Conservation (phyloP, 2,113 vertebrate species). For the Melanocharis versteri region DNA sequence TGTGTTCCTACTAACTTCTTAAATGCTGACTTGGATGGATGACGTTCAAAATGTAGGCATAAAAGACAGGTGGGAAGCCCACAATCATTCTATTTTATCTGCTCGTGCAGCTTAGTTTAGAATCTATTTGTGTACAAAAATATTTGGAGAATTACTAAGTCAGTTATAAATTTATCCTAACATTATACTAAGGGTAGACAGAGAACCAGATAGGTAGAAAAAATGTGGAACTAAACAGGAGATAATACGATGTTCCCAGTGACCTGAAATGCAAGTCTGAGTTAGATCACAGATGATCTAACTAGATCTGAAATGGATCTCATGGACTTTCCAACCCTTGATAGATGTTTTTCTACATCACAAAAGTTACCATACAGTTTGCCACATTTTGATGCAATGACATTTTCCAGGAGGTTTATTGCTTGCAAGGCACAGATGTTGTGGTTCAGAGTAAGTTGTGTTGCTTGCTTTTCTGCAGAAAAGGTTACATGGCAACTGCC, state of each 20-base stretch:
- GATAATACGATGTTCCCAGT: neutral
- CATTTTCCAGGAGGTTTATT: neutral
- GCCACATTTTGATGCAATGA: constrained; percentile 12
- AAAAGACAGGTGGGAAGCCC: neutral
- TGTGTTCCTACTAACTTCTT: neutral
- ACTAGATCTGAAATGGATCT: neutral
- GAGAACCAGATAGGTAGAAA: neutral
- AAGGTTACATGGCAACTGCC: neutral
- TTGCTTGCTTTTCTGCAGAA: neutral
- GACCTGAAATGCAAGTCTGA: neutral
- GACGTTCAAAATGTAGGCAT: neutral
- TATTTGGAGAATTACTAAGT: neutral
- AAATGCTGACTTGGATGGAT: neutral
- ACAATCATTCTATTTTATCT: neutral
- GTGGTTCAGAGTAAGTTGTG: neutral
- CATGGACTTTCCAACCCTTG: neutral
- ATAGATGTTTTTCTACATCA: constrained; percentile 18
- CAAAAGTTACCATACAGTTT: neutral
- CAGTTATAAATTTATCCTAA: neutral
- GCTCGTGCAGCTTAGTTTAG: rapidly evolving
- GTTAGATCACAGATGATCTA: neutral
- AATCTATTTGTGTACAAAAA: neutral
- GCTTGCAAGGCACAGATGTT: neutral
- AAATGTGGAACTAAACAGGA: neutral
- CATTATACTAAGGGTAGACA: neutral